These are phyloP conservation scores for Eulemur mongoz DNA, from an alignment of 2,797 vertebrate species.

Conservation along the genomic window DNA sequence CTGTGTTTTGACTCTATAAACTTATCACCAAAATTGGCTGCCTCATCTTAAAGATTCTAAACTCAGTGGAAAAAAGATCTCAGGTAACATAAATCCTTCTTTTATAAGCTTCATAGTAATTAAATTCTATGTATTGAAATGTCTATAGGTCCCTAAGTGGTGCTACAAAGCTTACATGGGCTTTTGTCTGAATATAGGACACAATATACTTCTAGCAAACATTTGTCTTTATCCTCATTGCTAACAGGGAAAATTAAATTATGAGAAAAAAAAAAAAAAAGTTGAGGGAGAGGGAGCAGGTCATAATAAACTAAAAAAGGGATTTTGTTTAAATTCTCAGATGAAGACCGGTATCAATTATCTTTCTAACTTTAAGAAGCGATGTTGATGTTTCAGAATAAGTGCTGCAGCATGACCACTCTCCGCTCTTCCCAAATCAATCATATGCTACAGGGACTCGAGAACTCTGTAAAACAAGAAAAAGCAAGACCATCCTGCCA, in stretches of 20 bases:
- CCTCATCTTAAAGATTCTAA: neutral
- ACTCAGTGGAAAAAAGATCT: neutral
- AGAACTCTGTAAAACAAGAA: neutral
- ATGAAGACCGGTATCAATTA: neutral
- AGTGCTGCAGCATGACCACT: neutral
- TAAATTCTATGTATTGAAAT: neutral
- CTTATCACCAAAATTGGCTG: neutral
- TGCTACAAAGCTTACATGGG: neutral
- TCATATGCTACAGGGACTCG: neutral
- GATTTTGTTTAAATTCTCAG: slow-evolving; percentile 22
- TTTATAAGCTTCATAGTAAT: slow-evolving; percentile 1
- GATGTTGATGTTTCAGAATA: neutral
- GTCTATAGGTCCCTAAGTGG: neutral
- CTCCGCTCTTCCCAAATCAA: neutral
- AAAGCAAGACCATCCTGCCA: neutral
- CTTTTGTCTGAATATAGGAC: neutral
- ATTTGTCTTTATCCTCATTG: neutral
- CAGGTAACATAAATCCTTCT: neutral
- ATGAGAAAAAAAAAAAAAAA: neutral
- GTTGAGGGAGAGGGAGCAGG: neutral
- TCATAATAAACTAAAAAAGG: slow-evolving; percentile 19
- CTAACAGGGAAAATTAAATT: slow-evolving; percentile 42
- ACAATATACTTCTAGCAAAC: neutral
- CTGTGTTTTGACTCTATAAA: neutral
- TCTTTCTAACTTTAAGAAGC: neutral